Percentiles rank a stretch among this genome's conserved stretches.
These are phyloP conservation scores for Martes martes DNA, from an alignment of 2,113 vertebrate species.

Conservation along the genomic window DNA sequence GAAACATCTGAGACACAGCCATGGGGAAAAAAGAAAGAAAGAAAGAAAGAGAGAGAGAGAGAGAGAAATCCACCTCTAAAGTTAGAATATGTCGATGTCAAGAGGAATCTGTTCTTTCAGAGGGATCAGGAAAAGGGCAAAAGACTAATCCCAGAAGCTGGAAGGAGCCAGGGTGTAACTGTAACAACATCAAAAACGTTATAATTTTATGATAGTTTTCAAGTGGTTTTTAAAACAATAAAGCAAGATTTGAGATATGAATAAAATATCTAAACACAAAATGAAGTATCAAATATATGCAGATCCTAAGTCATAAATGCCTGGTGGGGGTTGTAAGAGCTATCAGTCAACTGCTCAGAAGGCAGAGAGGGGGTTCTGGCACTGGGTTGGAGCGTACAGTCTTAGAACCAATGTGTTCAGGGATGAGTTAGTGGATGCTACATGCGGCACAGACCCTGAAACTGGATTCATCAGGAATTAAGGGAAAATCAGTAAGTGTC, in stretches of 20 bases:
- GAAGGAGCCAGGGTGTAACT: not conserved
- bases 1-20: not conserved
- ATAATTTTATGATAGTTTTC: not conserved
- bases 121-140: not conserved
- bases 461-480: not conserved
- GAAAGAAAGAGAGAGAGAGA: not conserved
- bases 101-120: not conserved
- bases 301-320: not conserved
- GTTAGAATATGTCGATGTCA: not conserved
- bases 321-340: not conserved
- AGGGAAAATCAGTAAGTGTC: not conserved
- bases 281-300: not conserved
- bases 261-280: not conserved
- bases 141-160: not conserved
- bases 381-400: not conserved
- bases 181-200: not conserved
- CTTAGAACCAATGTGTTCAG: not conserved
- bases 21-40: not conserved
- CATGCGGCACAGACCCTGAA: not conserved
- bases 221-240: not conserved
- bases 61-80: not conserved
- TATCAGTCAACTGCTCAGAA: not conserved
- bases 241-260: not conserved
- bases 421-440: not conserved
- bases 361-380: fast-evolving